Evolutionary conservation across 2,797 vertebrate species (phyloP).

Genomic region (Lacerta viridis): DNA sequence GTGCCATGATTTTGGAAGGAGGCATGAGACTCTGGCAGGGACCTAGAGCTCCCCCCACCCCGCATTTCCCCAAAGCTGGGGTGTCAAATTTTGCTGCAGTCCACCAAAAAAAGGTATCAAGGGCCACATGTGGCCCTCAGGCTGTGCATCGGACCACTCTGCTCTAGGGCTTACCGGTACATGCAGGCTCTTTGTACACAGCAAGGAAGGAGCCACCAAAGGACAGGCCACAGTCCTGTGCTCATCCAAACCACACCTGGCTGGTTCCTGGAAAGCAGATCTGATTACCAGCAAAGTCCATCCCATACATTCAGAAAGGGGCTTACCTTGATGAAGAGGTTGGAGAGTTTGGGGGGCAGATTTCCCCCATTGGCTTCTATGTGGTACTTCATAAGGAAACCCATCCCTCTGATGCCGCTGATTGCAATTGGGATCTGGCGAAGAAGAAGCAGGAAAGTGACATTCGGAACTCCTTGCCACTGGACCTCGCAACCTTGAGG

Average conservation of each 20-base stretch:
- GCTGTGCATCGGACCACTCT: too few relatives aligned
- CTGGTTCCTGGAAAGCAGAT: neutral
- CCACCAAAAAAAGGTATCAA: too few relatives aligned
- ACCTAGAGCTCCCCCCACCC: too few relatives aligned
- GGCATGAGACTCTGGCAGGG: too few relatives aligned
- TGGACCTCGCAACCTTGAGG: neutral
- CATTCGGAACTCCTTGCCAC: too few relatives aligned
- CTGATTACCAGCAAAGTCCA: neutral
- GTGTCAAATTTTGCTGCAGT: too few relatives aligned
- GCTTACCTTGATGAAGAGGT: conserved; percentile 94
- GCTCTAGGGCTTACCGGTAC: too few relatives aligned
- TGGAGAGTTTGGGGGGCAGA: conserved; percentile 88
- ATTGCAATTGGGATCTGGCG: conserved; percentile 89
- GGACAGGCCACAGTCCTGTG: neutral
- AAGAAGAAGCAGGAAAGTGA: neutral
- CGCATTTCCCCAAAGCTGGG: too few relatives aligned
- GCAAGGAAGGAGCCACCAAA: neutral
- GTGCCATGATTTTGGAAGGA: too few relatives aligned
- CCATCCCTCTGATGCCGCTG: conserved; percentile 94
- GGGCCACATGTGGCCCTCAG: too few relatives aligned
- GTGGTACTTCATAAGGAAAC: conserved; percentile 93
- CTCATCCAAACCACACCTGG: neutral
- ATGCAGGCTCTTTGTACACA: too few relatives aligned
- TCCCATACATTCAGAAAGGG: neutral
- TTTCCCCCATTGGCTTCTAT: conserved; percentile 82